Base-by-base conservation (phyloP, 2,888 invertebrate species). In the Nasonovia ribisnigri region DNA sequence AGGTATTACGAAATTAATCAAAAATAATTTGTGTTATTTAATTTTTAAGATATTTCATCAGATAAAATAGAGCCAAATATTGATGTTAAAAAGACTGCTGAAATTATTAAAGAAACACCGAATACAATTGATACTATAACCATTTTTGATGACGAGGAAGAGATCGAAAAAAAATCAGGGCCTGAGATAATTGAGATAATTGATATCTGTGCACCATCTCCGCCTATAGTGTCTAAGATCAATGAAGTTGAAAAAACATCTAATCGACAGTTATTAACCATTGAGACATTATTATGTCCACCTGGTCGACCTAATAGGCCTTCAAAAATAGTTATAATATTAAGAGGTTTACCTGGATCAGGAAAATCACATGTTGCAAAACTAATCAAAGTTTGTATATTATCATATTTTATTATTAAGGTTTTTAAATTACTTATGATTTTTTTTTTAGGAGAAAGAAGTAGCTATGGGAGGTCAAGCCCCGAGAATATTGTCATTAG, bases 321-420 rank as follows among this genome's bases (percentile, higher is more conserved):
- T 43, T 96, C 96, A 26, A 97, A 97, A 95, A 97, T 99, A 95
- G 98, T 98, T 57, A 97, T 99, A 94, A 98, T 99, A 95, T 96
- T 99, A 91, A 96, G 99, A 95, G 99, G 99, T 10, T 97, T 98
- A 36, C 99, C 99, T 0, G 99, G 99, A 24, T 98, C 99, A 96
- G 99, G 99, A 77, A 99, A 99, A 96, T 98, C 98, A 16, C 98
- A 97, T 96, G 96, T 98, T 94, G 98, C 98, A 0, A 98, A 98
- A 96, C 96, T 98, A 94, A 98, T 99, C 95, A 98, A 99, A 96
- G 97, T 97, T 95, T 95, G 94, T 86, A 46, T 42, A 84, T 24
- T 51, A 90, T 54, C n/a, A 46, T 84, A 26, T 54, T 51, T 4
- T 91, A 43, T 54, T 54, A 43, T 26, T 67, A 88, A 48, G 16